Conservation (phyloP, 2,888 invertebrate species). For the Sussaba pulchella region DNA sequence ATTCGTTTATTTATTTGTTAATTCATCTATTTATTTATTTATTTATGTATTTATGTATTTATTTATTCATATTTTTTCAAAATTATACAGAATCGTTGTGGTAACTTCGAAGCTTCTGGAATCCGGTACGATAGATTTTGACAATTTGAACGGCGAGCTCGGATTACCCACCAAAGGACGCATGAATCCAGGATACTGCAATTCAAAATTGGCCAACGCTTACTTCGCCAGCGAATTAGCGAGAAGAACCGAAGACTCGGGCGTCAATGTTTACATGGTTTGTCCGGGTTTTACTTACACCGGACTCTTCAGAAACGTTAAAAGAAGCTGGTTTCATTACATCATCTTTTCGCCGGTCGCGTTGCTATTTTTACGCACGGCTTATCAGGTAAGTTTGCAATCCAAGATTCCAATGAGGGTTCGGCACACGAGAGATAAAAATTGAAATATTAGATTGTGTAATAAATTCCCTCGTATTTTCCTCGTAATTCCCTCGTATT, state of each 20-base stretch:
- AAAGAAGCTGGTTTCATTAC: conserved; percentile 90
- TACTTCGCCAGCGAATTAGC: conserved; percentile 90
- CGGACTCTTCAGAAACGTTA: conserved; percentile 88
- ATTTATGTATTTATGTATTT: too few species aligned
- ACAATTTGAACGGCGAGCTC: conserved; percentile 88
- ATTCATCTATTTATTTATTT: neutral
- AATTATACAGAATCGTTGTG: conserved; percentile 88
- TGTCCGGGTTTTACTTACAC: conserved; percentile 94
- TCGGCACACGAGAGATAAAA: too few species aligned
- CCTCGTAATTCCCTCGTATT: too few species aligned
- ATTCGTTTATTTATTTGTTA: neutral
- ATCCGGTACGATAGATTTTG: conserved; percentile 88
- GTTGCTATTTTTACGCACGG: conserved; percentile 89
- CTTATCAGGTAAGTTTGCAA: conserved; percentile 87
- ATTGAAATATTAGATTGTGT: too few species aligned
- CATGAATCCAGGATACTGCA: conserved; percentile 88
- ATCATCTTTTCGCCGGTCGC: conserved; percentile 90
- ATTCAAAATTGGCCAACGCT: conserved; percentile 92
- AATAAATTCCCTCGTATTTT: too few species aligned
- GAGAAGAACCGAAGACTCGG: conserved; percentile 85
- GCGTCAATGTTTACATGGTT: conserved; percentile 88
- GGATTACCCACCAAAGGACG: conserved; percentile 83
- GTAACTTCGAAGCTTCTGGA: conserved; percentile 91
- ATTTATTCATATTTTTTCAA: neutral
- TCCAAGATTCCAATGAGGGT: too few species aligned